Evolutionary conservation across 2,888 invertebrate species (phyloP), one percentile per base, ranked within the genome.

Genomic region (Proisotoma minuta): DNA sequence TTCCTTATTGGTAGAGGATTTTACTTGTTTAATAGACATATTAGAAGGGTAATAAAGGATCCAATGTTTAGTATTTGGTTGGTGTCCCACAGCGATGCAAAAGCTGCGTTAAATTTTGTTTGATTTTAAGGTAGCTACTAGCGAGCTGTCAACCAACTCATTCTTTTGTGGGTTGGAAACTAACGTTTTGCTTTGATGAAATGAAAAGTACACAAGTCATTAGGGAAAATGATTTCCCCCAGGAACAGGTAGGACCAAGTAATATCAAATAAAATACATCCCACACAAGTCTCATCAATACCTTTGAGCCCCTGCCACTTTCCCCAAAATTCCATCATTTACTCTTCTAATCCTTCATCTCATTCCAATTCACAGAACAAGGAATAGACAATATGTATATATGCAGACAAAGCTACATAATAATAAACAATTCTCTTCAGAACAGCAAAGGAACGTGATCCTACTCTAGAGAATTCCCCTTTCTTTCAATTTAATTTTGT

Each of bases 41-140:
- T 54, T 48, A 61, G 50, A 53, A 60, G 29, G 59, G 47, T 59
- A 68, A 68, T 68, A 68, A 68, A 68, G 59, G 63, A 60, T 63
- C 63, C 65, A 68, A 63, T 66, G 63, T 68, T 68, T 68, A 68
- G 68, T 66, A 68, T 56, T 63, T 61, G 61, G 63, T 59, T 63
- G 51, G 59, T 68, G 65, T 65, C 61, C 60, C 63, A 58, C 43
- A 68, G 59, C 60, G 62, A 65, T 65, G 68, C 62, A 66, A 68
- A 66, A 50, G 49, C 52, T 23, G 51, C 43, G 58, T 52, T 63
- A 40, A 26, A 47, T 47, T 58, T 40, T 52, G 56, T 65, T 59
- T 59, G 57, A 51, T 39, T 61, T 57, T 47, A 10, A 34, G 34
- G 8, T 15, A 10, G 15, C 8, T 15, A 34, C 34, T 8, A 34